Base-by-base conservation (phyloP, 2,888 invertebrate genomes). In the Glyphotaelius pellucidus region DNA sequence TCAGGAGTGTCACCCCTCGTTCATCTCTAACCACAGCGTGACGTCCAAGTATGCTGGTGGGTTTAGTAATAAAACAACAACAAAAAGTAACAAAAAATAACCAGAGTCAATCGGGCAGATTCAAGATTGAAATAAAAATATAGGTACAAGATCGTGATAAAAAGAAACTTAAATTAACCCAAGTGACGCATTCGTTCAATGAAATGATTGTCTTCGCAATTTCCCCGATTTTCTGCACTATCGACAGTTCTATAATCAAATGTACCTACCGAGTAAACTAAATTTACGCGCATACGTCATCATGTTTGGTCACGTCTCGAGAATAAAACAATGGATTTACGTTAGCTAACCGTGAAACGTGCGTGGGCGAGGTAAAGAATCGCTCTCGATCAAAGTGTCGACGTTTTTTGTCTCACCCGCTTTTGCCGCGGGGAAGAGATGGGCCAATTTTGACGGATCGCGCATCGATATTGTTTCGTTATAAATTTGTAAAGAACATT, bases 311-410 rank as follows among this genome's bases (percentile, higher is more conserved):
- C 92, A 92, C 92, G 90, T 92, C 92, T 90, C 89, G 67, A 83
- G 90, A 89, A 87, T 91, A 91, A 92, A 93, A 93, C 93, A 93
- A 93, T 93, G 80, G 92, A 89, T n/a, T 83, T 88, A 87, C 84
- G 90, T 92, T 92, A 92, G 90, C 90, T 92, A 93, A 90, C 92
- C 90, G 90, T 47, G 92, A 83, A 89, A 89, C 85, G 92, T 86
- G 93, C 91, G 93, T 93, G 91, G 92, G 92, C 89, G 92, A 88
- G 83, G 87, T 91, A 87, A 91, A 93, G 91, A 87, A 91, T 88
- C 90, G 90, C 84, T 86, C 87, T 67, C 90, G 80, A 93, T 93
- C 90, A 91, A 90, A 92, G 30, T 30, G 80, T n/a, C 42, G 80
- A 80, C 80, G 80, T 84, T 52, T 85, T 85, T 85, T 86, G 30